Evolutionary conservation across 2,888 invertebrate species (phyloP).

Genomic region (Callosobruchus maculatus): DNA sequence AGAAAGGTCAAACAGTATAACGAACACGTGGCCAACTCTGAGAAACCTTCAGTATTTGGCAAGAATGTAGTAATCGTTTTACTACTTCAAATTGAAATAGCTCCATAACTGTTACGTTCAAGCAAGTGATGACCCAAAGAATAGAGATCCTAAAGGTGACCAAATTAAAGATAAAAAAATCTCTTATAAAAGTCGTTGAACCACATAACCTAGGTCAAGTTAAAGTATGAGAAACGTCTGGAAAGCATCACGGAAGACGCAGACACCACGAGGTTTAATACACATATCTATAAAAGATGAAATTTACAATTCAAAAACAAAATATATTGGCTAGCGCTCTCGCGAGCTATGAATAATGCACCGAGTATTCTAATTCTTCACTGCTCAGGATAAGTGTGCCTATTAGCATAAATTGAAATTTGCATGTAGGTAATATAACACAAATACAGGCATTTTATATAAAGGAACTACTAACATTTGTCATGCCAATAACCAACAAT

Average conservation of each 20-base stretch:
- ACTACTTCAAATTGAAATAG: too few species aligned
- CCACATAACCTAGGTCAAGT: background rate
- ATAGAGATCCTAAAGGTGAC: too few species aligned
- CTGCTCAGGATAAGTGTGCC: slow-evolving; percentile 16
- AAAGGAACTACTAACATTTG: background rate
- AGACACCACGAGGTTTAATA: slow-evolving; percentile 2
- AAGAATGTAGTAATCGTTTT: too few species aligned
- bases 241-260: background rate
- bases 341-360: slow-evolving; percentile 17
- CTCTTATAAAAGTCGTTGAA: background rate
- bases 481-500: background rate
- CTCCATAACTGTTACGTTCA: too few species aligned
- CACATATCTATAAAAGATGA: slow-evolving; percentile 3
- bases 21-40: too few species aligned
- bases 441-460: slow-evolving; percentile 23
- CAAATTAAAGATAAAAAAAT: too few species aligned
- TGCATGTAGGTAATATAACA: slow-evolving; percentile 27
- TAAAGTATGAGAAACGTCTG: background rate
- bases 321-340: slow-evolving; percentile 15
- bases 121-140: too few species aligned
- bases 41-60: too few species aligned
- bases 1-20: too few species aligned
- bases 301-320: slow-evolving; percentile 20
- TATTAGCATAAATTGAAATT: slow-evolving; percentile 29
- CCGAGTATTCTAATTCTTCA: slow-evolving; percentile 28